phyloP scores from a whole-genome alignment of 2,888 invertebrate species.

The Phortica okadai region DNA sequence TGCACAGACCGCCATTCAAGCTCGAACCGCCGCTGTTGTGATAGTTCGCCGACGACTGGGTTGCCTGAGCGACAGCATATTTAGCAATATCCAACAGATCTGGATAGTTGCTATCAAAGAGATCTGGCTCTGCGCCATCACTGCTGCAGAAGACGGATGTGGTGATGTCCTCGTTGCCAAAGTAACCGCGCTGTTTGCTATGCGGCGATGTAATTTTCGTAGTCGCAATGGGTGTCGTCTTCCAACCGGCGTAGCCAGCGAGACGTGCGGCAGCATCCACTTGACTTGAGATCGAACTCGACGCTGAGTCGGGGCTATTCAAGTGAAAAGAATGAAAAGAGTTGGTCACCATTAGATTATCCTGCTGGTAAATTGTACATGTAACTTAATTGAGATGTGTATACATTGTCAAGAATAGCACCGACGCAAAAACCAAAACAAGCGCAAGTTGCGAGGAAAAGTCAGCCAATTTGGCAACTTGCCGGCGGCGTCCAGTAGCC shows the following conservation, averaged over 20 bases:
- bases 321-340: constrained; percentile 40
- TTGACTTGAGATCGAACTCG: constrained; percentile 79
- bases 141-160: constrained; percentile 74
- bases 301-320: constrained; percentile 78
- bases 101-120: constrained; percentile 75
- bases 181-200: constrained; percentile 55
- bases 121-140: constrained; percentile 75
- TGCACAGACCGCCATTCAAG: constrained; percentile 79
- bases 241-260: constrained; percentile 64
- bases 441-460: not conserved
- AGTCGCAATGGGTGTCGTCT: constrained; percentile 69
- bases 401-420: constrained; percentile 8
- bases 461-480: constrained; percentile 31
- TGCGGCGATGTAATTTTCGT: constrained; percentile 73
- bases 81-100: constrained; percentile 75
- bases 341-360: constrained; percentile 18
- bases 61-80: constrained; percentile 72
- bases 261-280: constrained; percentile 75
- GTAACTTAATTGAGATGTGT: constrained; percentile 28
- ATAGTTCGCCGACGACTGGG: constrained; percentile 41
- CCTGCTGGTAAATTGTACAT: constrained; percentile 26
- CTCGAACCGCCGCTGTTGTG: constrained; percentile 18
- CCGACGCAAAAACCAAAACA: not conserved
- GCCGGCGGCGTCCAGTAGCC: not conserved
- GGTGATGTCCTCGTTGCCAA: constrained; percentile 67